Evolutionary conservation across 2,113 vertebrate genomes (phyloP).

Genomic region (Scomber japonicus): DNA sequence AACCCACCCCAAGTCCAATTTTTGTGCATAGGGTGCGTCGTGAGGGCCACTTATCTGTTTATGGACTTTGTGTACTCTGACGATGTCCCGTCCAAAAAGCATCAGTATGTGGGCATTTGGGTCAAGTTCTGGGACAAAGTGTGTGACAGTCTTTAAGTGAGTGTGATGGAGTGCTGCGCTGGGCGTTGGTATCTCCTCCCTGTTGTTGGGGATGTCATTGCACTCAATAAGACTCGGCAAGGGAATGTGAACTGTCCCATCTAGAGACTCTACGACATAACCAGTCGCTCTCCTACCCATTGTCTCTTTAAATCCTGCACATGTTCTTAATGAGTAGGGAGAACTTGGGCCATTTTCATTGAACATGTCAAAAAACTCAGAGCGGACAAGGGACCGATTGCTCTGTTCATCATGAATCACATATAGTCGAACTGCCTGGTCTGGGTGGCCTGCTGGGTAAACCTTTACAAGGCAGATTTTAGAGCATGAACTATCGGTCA

Average conservation of each 20-base stretch:
- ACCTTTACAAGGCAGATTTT: constrained; percentile 57
- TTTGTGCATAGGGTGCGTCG: constrained; percentile 46
- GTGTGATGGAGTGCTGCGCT: not conserved
- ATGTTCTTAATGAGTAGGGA: constrained; percentile 20
- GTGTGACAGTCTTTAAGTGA: not conserved
- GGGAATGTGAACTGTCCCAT: not conserved
- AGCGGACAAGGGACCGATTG: constrained; percentile 26
- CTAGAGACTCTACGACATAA: constrained; percentile 10
- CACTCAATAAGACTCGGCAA: constrained; percentile 19
- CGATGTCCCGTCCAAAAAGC: constrained; percentile 20
- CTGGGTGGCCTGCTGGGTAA: not conserved
- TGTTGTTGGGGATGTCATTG: constrained; percentile 14
- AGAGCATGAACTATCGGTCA: constrained; percentile 40
- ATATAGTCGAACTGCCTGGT: constrained; percentile 30
- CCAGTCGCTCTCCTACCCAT: not conserved
- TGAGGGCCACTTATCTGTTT: constrained; percentile 45
- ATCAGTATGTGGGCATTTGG: constrained; percentile 7
- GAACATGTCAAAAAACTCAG: constrained; percentile 31
- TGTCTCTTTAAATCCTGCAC: constrained; percentile 5
- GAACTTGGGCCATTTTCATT: not conserved
- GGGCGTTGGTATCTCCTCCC: not conserved
- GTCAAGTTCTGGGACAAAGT: not conserved
- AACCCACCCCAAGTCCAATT: constrained; percentile 54
- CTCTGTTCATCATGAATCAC: constrained; percentile 50
- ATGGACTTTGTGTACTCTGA: constrained; percentile 16